These are phyloP conservation scores for Lucilia sericata DNA, from an alignment of 1,140 invertebrate species.

Conservation along the genomic window DNA sequence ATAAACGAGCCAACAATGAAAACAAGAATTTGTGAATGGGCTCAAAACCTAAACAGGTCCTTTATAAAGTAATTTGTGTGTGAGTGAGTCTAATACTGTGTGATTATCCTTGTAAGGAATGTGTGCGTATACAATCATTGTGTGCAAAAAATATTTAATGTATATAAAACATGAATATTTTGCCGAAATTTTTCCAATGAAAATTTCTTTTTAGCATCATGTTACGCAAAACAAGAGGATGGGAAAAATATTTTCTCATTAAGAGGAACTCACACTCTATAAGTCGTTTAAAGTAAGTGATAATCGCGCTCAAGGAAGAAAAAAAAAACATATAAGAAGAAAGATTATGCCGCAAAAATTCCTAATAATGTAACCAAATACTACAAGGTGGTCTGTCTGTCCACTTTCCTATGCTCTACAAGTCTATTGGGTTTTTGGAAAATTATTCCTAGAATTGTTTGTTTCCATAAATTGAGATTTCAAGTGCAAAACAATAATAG, in stretches of 20 bases:
- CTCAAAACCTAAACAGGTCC: slow-evolving; percentile 34
- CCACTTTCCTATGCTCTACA: not conserved
- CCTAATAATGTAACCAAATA: slow-evolving; percentile 35
- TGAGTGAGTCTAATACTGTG: not conserved
- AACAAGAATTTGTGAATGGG: slow-evolving; percentile 32
- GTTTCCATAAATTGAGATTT: slow-evolving; percentile 37
- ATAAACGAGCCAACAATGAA: not conserved
- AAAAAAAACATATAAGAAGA: slow-evolving; percentile 8
- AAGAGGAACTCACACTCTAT: slow-evolving; percentile 37
- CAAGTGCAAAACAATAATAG: slow-evolving; percentile 39
- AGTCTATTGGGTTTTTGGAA: slow-evolving; percentile 7
- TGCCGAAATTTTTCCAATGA: slow-evolving; percentile 5
- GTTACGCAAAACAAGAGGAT: slow-evolving; percentile 37
- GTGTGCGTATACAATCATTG: not conserved
- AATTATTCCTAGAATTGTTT: slow-evolving; percentile 13
- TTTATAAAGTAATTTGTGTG: not conserved
- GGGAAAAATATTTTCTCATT: slow-evolving; percentile 12
- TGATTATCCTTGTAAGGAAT: not conserved
- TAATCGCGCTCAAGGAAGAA: slow-evolving; percentile 23
- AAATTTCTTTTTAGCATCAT: slow-evolving; percentile 34
- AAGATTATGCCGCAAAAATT: slow-evolving; percentile 35
- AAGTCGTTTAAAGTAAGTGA: slow-evolving; percentile 35
- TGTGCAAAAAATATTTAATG: not conserved
- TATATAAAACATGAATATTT: slow-evolving; percentile 6
- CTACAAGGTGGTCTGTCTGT: slow-evolving; percentile 31